Base-by-base conservation (phyloP, 2,888 invertebrate species). In the Sylvicola cinctus region DNA sequence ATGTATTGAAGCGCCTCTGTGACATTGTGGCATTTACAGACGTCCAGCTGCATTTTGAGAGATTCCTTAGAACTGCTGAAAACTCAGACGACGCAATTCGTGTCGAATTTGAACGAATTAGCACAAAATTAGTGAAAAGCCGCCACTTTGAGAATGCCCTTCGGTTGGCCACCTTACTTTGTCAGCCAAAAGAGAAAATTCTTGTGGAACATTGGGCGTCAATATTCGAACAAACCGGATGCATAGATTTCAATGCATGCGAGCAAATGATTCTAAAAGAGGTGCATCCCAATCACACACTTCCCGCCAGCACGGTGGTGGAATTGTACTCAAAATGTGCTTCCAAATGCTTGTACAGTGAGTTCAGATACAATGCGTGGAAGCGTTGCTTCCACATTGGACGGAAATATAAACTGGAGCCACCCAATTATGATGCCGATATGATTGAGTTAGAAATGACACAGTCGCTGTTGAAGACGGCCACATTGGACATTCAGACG, bases 321-420 rank as follows among this genome's bases (percentile, higher is more conserved):
- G 60, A 68, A 40, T 79, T 78, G 49, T 66, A 74, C 28, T 55
- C 70, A 2, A 58, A 63, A 35, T 61, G 66, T 39, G 63, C 66
- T 0, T 60, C 62, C 3, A 61, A 62, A 39, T 60, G 71, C 20
- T 46, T 46, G 0, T 54, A 63, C 1, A 36, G 40, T 1, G 38
- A 41, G 6, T 48, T 49, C 17, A 68, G 65, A 42, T 74, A 70
- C 48, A 62, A 66, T 25, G 40, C 55, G 12, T 42, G 54, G 2
- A 54, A 54, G 39, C 47, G 45, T 28, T 47, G 51, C 0, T 42
- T 58, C 15, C 51, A 52, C 16, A 54, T 55, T 3, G 56, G 53
- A 31, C 55, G 57, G 36, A 46, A 48, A 36, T 49, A 57, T 40
- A 53, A 52, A 38, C 38, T 56, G 28, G 52, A 55, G 39, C 56